These are phyloP conservation scores for Mesembrinibis cayennensis DNA, from an alignment of 2,113 vertebrate genomes.

Conservation along the genomic window DNA sequence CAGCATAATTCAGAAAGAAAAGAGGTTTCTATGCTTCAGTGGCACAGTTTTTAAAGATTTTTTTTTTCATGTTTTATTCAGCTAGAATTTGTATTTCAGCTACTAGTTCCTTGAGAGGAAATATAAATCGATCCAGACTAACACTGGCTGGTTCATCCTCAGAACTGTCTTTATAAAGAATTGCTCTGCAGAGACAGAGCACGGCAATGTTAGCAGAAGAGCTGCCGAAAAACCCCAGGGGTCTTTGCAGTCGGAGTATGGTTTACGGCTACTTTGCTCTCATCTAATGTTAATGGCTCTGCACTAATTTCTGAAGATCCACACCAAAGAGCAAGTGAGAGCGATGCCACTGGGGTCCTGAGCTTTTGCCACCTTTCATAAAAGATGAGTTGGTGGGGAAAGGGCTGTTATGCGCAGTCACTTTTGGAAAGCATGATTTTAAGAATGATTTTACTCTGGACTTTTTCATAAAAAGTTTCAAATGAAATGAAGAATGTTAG, in stretches of 20 bases:
- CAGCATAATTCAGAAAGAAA: not conserved
- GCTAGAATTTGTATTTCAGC: constrained; percentile 16
- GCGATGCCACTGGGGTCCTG: rapidly evolving
- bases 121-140: not conserved
- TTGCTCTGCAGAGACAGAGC: not conserved
- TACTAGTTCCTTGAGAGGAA: not conserved
- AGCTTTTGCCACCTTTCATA: rapidly evolving
- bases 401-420: rapidly evolving
- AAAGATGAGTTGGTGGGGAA: not conserved
- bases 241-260: not conserved
- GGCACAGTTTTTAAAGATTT: not conserved
- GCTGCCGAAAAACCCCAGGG: not conserved
- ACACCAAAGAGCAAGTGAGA: rapidly evolving
- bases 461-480: not conserved
- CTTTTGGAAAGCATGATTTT: rapidly evolving
- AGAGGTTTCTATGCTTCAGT: not conserved
- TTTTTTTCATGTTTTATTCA: constrained; percentile 55
- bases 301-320: not conserved
- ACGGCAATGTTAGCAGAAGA: not conserved
- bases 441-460: not conserved
- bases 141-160: not conserved
- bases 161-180: not conserved
- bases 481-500: not conserved
- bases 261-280: not conserved
- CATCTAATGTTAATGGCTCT: not conserved